These are phyloP conservation scores for Sus cebifrons DNA, from an alignment of 2,797 vertebrate species.

Conservation along the genomic window DNA sequence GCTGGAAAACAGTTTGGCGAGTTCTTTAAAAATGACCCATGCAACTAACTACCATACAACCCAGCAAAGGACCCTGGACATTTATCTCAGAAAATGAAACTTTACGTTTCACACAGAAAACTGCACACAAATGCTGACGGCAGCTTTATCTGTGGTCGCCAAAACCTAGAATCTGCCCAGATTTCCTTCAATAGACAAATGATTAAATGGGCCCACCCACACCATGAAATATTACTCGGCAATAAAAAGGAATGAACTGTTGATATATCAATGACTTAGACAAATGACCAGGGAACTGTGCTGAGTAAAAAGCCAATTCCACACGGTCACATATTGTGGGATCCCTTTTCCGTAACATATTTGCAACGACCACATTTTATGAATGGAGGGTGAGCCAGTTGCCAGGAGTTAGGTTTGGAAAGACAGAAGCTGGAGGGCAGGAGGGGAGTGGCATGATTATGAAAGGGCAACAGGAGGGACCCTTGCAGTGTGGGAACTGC, in stretches of 20 bases:
- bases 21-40: background rate
- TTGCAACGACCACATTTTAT: background rate
- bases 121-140: background rate
- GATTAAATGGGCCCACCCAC: background rate
- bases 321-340: background rate
- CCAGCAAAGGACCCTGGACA: background rate
- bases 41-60: background rate
- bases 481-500: background rate
- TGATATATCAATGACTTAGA: background rate
- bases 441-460: background rate
- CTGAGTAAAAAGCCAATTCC: background rate
- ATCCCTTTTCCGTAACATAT: background rate
- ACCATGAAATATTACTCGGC: background rate
- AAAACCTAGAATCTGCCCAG: background rate
- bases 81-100: conserved; percentile 8
- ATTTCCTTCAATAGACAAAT: background rate
- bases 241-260: background rate
- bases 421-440: background rate
- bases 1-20: background rate
- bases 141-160: background rate
- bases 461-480: background rate
- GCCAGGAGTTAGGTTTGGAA: background rate
- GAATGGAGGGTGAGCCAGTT: background rate
- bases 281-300: background rate
- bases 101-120: background rate